These are phyloP conservation scores for Pristionchus mayeri DNA, from an alignment of 2,888 invertebrate species.

Conservation along the genomic window DNA sequence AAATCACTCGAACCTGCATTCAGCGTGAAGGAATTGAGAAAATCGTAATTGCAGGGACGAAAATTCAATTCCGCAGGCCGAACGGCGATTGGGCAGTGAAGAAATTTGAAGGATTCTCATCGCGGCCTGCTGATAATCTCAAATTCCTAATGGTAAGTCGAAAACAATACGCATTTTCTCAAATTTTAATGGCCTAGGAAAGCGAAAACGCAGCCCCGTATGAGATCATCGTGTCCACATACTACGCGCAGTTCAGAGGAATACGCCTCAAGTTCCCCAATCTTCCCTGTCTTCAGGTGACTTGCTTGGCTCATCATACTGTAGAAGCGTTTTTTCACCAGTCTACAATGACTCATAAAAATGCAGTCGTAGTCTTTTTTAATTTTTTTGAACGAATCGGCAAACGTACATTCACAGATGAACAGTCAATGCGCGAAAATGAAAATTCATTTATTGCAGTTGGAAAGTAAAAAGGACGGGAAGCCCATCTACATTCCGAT, in stretches of 20 bases:
- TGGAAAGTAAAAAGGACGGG: neutral
- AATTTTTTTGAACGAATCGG: neutral
- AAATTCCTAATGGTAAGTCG: neutral
- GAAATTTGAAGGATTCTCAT: conserved; percentile 18
- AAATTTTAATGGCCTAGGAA: neutral
- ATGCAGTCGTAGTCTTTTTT: neutral
- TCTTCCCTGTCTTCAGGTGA: conserved; percentile 4
- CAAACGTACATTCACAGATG: neutral
- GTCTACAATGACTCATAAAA: neutral
- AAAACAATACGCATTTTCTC: neutral
- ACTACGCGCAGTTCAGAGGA: neutral
- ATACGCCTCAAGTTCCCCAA: neutral
- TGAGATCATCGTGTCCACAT: neutral
- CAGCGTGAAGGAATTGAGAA: neutral
- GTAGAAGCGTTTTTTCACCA: too few species aligned
- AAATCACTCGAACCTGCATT: too few species aligned
- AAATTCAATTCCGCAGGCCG: neutral
- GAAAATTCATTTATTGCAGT: neutral
- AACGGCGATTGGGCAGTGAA: neutral
- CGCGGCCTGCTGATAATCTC: neutral
- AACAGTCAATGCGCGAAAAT: neutral
- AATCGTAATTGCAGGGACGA: neutral
- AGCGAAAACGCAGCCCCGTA: neutral
- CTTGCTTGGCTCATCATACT: too few species aligned
- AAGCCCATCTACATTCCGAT: neutral